These are phyloP conservation scores for Holothuria scabra DNA, from an alignment of 53 echinoderm and acorn worm species.

Conservation along the genomic window DNA sequence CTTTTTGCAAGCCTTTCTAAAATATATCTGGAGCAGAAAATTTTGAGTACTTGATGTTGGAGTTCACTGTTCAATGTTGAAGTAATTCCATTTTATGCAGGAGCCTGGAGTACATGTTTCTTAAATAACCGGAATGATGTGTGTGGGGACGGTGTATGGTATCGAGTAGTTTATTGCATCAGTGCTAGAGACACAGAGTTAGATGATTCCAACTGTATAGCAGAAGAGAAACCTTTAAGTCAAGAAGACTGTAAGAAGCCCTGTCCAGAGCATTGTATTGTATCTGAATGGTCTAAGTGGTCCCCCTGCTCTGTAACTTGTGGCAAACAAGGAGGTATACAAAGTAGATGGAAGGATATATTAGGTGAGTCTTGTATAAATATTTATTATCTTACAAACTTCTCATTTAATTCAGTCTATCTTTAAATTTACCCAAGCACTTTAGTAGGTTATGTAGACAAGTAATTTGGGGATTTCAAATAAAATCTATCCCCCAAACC, in stretches of 20 bases:
- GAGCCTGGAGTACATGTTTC: constrained; percentile 81
- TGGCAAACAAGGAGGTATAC: constrained; percentile 81
- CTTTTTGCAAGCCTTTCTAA: no score
- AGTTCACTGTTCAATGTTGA: no score
- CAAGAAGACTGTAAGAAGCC: constrained; percentile 71
- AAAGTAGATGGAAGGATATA: constrained; percentile 73
- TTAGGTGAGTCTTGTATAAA: constrained; percentile 59
- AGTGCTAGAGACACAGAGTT: constrained; percentile 71
- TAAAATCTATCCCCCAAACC: no score
- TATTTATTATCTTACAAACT: no score
- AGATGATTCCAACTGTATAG: constrained; percentile 57
- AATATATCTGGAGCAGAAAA: no score
- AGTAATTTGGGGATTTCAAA: no score
- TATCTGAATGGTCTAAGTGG: constrained; percentile 93
- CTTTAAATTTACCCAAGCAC: no score
- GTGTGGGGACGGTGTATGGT: constrained; percentile 77
- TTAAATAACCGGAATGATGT: constrained; percentile 57
- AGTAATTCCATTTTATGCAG: no score
- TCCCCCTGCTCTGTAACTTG: constrained; percentile 81
- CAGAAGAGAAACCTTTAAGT: constrained; percentile 46
- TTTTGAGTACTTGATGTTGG: no score
- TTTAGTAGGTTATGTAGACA: no score
- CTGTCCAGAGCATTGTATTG: constrained; percentile 91
- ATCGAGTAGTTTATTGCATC: constrained; percentile 85
- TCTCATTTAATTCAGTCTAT: neutral